Percentiles rank a stretch among this genome's conserved stretches.
Evolutionary conservation across 1,140 invertebrate genomes (phyloP).

Genomic region (Drosophila yakuba): DNA sequence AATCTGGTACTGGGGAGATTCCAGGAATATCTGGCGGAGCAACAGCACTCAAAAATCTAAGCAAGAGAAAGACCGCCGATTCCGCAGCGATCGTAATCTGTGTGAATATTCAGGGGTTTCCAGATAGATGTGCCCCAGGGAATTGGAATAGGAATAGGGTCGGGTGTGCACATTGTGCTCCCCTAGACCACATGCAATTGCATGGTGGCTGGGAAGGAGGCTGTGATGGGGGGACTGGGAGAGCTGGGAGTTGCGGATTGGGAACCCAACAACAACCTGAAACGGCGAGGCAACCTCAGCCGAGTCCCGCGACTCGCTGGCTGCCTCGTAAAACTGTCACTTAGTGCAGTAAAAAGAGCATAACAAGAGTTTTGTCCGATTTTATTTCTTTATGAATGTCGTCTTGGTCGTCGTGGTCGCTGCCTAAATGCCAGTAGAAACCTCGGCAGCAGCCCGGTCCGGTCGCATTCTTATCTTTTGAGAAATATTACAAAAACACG

Average conservation of each 20-base stretch:
- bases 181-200: slow-evolving; percentile 11
- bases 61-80: slow-evolving; percentile 1
- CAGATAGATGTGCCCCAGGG: neutral
- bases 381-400: slow-evolving; percentile 70
- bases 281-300: neutral
- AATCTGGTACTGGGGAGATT: slow-evolving; percentile 33
- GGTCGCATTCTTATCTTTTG: slow-evolving; percentile 84
- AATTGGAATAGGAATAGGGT: slow-evolving; percentile 8
- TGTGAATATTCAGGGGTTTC: slow-evolving; percentile 33
- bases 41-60: slow-evolving; percentile 24
- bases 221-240: neutral
- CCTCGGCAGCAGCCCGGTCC: slow-evolving; percentile 55
- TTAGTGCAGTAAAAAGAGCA: slow-evolving; percentile 53
- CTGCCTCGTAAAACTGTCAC: slow-evolving; percentile 58
- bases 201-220: neutral
- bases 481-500: slow-evolving; percentile 84
- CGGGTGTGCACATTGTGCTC: neutral
- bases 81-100: slow-evolving; percentile 22
- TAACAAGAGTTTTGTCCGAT: slow-evolving; percentile 51
- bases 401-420: slow-evolving; percentile 22
- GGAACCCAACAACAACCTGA: neutral
- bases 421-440: slow-evolving; percentile 40
- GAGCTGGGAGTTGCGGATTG: slow-evolving; percentile 5
- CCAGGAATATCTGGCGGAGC: slow-evolving; percentile 26
- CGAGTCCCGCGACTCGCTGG: slow-evolving; percentile 17